A percentile compares a stretch with the other conserved stretches of the same genome.
phyloP scores from a whole-genome alignment of 2,888 invertebrate genomes.

The Drosophila anomelani region DNA sequence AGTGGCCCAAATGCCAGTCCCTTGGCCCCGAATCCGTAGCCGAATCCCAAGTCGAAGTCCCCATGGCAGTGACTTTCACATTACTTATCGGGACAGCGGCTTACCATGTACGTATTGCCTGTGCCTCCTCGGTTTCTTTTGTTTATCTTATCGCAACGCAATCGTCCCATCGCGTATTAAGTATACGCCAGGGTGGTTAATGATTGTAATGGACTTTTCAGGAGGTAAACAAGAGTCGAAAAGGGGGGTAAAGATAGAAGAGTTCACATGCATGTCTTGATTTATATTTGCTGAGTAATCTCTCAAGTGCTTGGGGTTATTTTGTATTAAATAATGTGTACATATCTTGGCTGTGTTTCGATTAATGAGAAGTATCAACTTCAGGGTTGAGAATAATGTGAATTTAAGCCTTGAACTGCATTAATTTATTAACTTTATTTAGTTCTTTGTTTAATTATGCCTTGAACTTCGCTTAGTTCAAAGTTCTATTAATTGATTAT shows the following conservation, averaged over 20 bases:
- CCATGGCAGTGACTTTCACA: constrained; percentile 44
- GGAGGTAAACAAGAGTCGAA: constrained; percentile 18
- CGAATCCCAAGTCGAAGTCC: constrained; percentile 11
- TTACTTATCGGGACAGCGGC: constrained; percentile 26
- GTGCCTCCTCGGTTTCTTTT: constrained; percentile 21
- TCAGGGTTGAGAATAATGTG: neutral
- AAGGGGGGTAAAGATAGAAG: constrained; percentile 2
- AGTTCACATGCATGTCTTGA: constrained; percentile 6
- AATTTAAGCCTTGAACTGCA: constrained; percentile 4
- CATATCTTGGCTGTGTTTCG: neutral
- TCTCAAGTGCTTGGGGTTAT: neutral
- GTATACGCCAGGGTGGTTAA: constrained; percentile 32
- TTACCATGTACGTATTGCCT: constrained; percentile 9
- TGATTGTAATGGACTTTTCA: constrained; percentile 39
- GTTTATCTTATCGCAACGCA: constrained; percentile 38
- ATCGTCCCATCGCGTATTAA: constrained; percentile 27
- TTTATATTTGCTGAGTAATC: constrained; percentile 35
- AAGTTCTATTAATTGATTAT: neutral
- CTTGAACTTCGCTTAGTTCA: constrained; percentile 17
- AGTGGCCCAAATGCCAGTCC: constrained; percentile 26
- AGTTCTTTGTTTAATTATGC: neutral
- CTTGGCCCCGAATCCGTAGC: constrained; percentile 20
- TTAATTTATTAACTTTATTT: neutral
- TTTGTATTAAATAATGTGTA: neutral
- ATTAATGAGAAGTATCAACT: constrained; percentile 1